These are phyloP conservation scores for Leptinotarsa undecemlineata DNA, from an alignment of 1,140 invertebrate species.

Conservation along the genomic window DNA sequence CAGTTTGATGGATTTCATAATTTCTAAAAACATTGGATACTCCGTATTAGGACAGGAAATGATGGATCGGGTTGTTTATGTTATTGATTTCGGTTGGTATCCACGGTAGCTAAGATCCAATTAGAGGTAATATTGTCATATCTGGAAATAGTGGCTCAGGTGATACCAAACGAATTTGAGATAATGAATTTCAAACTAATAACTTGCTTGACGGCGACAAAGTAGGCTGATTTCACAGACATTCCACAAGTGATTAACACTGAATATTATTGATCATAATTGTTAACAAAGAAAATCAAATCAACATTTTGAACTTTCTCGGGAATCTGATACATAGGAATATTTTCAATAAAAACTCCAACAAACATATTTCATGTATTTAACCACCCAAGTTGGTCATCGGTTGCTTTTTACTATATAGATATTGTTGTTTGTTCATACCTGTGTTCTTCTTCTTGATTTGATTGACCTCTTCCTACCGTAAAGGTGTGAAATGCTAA, in stretches of 20 bases:
- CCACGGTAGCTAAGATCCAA: neutral
- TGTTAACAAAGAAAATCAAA: neutral
- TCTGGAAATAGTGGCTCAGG: neutral
- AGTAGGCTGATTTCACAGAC: neutral
- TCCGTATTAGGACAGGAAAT: neutral
- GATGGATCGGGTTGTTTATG: neutral
- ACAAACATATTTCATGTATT: no score
- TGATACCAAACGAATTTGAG: neutral
- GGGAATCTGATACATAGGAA: no score
- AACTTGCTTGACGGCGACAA: neutral
- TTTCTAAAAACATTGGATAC: neutral
- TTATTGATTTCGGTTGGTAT: neutral
- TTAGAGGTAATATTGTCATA: neutral
- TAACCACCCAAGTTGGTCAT: no score
- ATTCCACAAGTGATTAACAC: neutral
- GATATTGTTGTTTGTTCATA: no score
- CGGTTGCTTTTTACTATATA: no score
- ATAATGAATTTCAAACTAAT: neutral
- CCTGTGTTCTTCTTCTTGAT: no score
- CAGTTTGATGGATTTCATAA: constrained; percentile 2
- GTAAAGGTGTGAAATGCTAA: no score
- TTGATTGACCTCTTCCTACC: no score
- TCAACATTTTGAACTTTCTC: no score
- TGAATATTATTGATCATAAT: neutral
- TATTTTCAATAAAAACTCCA: no score